Percentiles rank a stretch among this genome's conserved stretches.
Evolutionary conservation across 2,113 vertebrate genomes (phyloP).

Genomic region (Pipa parva): DNA sequence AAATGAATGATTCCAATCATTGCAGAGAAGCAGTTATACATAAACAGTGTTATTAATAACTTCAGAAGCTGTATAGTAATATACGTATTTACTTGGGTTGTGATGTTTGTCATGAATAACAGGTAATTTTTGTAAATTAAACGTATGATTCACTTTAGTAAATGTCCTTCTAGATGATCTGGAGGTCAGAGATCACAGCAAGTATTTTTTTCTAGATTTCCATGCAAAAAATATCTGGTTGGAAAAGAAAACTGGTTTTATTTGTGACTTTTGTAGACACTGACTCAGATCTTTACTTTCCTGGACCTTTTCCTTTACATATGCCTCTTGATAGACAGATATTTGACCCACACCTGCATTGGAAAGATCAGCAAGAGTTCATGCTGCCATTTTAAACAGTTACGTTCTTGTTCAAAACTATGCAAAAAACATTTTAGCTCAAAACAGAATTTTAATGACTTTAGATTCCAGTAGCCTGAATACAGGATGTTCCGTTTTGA

Average conservation of each 20-base stretch:
- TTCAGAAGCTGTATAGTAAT: no score
- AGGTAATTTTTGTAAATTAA: conserved; percentile 71
- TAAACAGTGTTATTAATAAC: no score
- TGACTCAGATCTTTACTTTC: conserved; percentile 66
- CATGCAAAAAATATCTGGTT: conserved; percentile 55
- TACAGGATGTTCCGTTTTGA: conserved; percentile 31
- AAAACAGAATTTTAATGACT: conserved; percentile 53
- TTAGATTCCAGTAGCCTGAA: conserved; percentile 39
- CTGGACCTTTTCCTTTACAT: conserved; percentile 53
- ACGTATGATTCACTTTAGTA: conserved; percentile 63
- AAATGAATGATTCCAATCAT: no score
- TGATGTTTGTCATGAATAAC: conserved; percentile 67
- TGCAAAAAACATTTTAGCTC: conserved; percentile 48
- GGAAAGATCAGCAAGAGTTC: conserved; percentile 60
- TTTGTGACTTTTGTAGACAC: conserved; percentile 65
- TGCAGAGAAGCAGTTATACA: no score
- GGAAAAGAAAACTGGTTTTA: conserved; percentile 65
- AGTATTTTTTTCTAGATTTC: conserved; percentile 52
- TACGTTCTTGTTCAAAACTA: conserved; percentile 52
- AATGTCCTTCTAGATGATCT: conserved; percentile 48
- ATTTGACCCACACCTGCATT: conserved; percentile 59
- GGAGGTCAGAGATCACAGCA: conserved; percentile 58
- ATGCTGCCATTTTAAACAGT: conserved; percentile 52
- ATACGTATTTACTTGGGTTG: conserved; percentile 60
- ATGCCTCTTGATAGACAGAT: conserved; percentile 61